Evolutionary conservation across 1,140 invertebrate genomes (phyloP).

Genomic region (Drosophila novamexicana): DNA sequence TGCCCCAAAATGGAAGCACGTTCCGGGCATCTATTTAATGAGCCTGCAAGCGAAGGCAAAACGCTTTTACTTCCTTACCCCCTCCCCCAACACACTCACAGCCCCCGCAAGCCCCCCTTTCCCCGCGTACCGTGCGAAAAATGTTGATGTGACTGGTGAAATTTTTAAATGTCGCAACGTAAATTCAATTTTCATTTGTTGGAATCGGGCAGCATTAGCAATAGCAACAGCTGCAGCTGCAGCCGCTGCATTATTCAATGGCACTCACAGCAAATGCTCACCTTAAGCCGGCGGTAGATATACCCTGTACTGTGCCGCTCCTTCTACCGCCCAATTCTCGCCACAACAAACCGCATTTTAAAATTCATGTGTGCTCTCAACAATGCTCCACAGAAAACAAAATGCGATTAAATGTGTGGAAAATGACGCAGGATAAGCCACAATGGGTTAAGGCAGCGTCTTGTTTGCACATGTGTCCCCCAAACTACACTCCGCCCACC

Average conservation of each 20-base stretch:
- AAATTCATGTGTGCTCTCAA: conserved; percentile 73
- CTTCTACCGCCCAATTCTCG: not conserved
- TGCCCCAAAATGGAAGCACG: conserved; percentile 79
- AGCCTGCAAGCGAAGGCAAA: conserved; percentile 49
- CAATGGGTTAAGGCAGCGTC: conserved; percentile 68
- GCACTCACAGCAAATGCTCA: conserved; percentile 54
- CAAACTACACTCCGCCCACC: not conserved
- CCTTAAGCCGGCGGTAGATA: conserved; percentile 15
- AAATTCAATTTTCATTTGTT: conserved; percentile 69
- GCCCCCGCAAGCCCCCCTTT: not conserved
- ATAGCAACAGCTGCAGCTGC: conserved; percentile 5
- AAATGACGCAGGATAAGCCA: conserved; percentile 68
- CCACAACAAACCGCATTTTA: conserved; percentile 63
- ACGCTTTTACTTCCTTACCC: conserved; percentile 11
- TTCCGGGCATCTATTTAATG: conserved; percentile 78
- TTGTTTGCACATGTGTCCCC: conserved; percentile 73
- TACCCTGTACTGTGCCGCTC: not conserved
- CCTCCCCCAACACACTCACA: not conserved
- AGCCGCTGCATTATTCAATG: conserved; percentile 70
- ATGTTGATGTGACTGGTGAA: conserved; percentile 44
- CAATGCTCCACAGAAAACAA: conserved; percentile 68
- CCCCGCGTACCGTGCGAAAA: not conserved
- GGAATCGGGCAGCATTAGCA: conserved; percentile 16
- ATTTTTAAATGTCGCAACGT: conserved; percentile 73
- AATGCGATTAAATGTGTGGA: conserved; percentile 80